These are phyloP conservation scores for Tetragnatha versicolor DNA, from an alignment of 1,140 invertebrate genomes.

Conservation along the genomic window DNA sequence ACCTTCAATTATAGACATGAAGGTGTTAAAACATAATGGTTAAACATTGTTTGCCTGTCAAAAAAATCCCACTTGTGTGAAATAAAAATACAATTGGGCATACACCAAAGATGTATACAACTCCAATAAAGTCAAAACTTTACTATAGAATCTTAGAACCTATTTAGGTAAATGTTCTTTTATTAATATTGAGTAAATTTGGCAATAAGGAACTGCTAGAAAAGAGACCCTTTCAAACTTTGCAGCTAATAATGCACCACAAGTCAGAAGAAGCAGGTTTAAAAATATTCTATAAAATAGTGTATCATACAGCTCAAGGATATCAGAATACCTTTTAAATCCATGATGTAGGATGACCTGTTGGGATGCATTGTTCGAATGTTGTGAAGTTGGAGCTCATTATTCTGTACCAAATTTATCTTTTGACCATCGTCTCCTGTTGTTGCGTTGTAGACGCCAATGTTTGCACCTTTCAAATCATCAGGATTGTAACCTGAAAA, in stretches of 20 bases:
- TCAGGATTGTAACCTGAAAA: constrained; percentile 3
- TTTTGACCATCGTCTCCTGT: background rate
- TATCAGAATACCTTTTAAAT: constrained; percentile 11
- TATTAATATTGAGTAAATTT: background rate
- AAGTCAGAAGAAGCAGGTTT: background rate
- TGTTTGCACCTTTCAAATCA: background rate
- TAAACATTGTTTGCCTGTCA: background rate
- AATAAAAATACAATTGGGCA: background rate
- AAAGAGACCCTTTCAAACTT: background rate
- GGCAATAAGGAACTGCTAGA: background rate
- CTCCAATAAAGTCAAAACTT: background rate
- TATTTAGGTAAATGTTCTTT: background rate
- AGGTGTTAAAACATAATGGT: background rate
- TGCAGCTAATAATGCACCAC: background rate
- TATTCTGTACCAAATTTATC: background rate
- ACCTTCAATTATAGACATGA: background rate
- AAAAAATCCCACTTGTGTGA: background rate
- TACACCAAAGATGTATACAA: background rate
- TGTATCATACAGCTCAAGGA: too few species aligned
- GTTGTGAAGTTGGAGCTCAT: background rate
- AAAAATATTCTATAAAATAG: too few species aligned
- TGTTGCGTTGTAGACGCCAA: constrained; percentile 10
- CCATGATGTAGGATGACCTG: background rate
- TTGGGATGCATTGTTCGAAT: constrained; percentile 7
- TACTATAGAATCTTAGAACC: background rate